These are phyloP conservation scores for Hesperia comma DNA, from an alignment of 2,888 invertebrate genomes.

Conservation along the genomic window DNA sequence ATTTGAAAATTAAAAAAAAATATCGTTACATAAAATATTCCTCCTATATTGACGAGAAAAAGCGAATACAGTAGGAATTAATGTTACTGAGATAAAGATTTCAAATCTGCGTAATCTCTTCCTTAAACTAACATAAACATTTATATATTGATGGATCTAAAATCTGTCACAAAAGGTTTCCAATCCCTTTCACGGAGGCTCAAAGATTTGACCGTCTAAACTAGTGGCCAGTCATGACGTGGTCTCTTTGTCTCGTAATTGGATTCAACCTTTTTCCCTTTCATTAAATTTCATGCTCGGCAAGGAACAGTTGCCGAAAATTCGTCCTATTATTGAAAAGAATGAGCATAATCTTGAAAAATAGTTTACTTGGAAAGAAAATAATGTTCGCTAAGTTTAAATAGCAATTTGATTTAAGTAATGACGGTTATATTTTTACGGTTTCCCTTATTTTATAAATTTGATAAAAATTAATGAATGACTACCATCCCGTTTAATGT, in stretches of 20 bases:
- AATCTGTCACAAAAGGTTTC: background rate
- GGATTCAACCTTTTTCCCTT: constrained; percentile 23
- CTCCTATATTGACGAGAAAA: too few relatives aligned
- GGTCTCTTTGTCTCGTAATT: constrained; percentile 29
- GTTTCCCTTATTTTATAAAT: too few relatives aligned
- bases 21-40: too few relatives aligned
- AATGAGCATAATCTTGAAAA: background rate
- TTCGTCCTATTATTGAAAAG: background rate
- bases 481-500: too few relatives aligned
- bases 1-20: too few relatives aligned
- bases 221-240: constrained; percentile 17
- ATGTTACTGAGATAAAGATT: too few relatives aligned
- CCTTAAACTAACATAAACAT: too few relatives aligned
- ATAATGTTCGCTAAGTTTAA: background rate
- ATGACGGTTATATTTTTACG: too few relatives aligned
- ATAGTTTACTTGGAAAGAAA: background rate
- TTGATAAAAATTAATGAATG: too few relatives aligned
- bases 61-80: too few relatives aligned
- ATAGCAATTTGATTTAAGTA: too few relatives aligned
- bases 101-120: too few relatives aligned
- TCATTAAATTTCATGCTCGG: constrained; percentile 18
- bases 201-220: constrained; percentile 21
- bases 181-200: constrained; percentile 7
- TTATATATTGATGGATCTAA: background rate
- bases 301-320: background rate